Percentiles rank a stretch among this genome's conserved stretches.
Conservation (phyloP, 2,113 vertebrate species). For the Plotosus lineatus region DNA sequence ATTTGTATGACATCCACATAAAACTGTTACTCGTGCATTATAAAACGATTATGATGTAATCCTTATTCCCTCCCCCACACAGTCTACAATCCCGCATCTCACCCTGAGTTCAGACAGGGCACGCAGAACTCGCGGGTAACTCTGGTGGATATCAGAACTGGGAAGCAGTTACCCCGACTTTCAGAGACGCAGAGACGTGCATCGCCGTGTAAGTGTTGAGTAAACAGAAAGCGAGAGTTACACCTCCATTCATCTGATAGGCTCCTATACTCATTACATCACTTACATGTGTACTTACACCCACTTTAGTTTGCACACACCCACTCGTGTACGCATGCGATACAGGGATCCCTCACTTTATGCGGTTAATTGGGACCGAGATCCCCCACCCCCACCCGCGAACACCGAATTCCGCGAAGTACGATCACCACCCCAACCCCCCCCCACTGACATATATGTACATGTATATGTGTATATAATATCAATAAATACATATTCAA, state of each 20-base stretch:
- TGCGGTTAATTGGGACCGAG: no score
- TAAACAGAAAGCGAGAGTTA: not conserved
- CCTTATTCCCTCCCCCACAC: conserved; percentile 15
- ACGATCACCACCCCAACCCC: no score
- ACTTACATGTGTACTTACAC: no score
- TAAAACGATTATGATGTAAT: no score
- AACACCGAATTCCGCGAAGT: no score
- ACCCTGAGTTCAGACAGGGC: conserved; percentile 59
- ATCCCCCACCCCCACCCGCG: no score
- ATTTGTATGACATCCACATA: not conserved
- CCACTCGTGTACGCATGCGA: no score
- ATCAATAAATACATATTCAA: no score
- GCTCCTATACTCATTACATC: not conserved
- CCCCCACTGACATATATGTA: no score
- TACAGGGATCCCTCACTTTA: no score
- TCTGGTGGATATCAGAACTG: conserved; percentile 48
- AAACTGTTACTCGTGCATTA: not conserved
- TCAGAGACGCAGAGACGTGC: conserved; percentile 50
- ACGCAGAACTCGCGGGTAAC: conserved; percentile 54
- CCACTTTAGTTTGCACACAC: no score
- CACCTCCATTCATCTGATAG: not conserved
- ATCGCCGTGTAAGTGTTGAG: conserved; percentile 20
- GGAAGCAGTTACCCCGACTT: not conserved
- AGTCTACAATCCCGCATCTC: conserved; percentile 46
- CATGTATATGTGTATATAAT: no score